Conservation (phyloP, 1,140 invertebrate genomes). For the Sycophila sp. region DNA sequence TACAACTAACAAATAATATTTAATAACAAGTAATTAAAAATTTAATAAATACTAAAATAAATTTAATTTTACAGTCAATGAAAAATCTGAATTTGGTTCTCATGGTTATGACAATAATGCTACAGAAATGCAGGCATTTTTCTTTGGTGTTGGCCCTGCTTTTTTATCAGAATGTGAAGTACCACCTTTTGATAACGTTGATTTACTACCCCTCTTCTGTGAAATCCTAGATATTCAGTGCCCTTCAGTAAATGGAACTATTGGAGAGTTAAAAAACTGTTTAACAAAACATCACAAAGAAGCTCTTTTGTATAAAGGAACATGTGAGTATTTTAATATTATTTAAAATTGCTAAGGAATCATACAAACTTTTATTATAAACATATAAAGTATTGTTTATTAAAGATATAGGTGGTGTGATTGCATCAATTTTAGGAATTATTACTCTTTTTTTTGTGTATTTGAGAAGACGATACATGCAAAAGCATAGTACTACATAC, state of each 20-base stretch:
- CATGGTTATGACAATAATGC: conserved; percentile 75
- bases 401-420: conserved; percentile 25
- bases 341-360: not conserved
- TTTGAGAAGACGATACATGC: conserved; percentile 6
- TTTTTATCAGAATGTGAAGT: conserved; percentile 68
- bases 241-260: conserved; percentile 65
- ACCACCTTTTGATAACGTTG: conserved; percentile 71
- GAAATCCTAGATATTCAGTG: conserved; percentile 68
- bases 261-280: conserved; percentile 54
- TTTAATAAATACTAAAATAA: conserved; percentile 21
- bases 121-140: conserved; percentile 74
- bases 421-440: conserved; percentile 31
- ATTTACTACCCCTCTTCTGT: conserved; percentile 76
- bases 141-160: conserved; percentile 75
- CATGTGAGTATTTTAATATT: conserved; percentile 38
- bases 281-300: conserved; percentile 37
- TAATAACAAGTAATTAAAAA: conserved; percentile 18
- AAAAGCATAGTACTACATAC: conserved; percentile 11
- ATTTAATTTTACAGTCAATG: conserved; percentile 58
- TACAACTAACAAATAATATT: conserved; percentile 45
- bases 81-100: conserved; percentile 69
- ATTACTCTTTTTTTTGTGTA: conserved; percentile 21
- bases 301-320: conserved; percentile 34
- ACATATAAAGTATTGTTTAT: not conserved
- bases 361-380: not conserved